Percentiles rank a stretch among this genome's conserved stretches.
Evolutionary conservation across 2,113 vertebrate genomes (phyloP).

Genomic region (Promerops cafer): DNA sequence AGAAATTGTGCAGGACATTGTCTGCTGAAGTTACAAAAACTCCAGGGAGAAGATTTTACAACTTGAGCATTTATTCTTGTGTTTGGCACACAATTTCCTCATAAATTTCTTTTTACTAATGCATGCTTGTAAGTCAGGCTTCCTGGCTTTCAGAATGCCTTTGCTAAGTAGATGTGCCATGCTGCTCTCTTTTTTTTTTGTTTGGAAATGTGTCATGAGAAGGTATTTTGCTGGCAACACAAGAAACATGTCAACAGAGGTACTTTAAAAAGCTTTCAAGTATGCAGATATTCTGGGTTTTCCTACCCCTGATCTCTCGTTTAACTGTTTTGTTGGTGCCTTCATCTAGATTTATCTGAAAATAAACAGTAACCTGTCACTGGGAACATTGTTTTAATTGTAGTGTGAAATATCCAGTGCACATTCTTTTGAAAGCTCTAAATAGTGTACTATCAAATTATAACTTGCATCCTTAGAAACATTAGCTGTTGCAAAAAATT

Average conservation of each 20-base stretch:
- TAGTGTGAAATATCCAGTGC: not conserved
- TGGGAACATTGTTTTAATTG: not conserved
- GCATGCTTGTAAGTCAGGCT: not conserved
- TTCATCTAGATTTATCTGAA: not conserved
- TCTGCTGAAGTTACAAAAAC: not conserved
- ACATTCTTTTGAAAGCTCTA: not conserved
- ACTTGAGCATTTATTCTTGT: not conserved
- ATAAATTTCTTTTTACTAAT: not conserved
- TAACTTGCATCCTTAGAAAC: not conserved
- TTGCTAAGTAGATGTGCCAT: not conserved
- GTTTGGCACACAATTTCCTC: not conserved
- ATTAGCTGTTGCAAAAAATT: not conserved
- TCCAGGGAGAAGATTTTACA: not conserved
- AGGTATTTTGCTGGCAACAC: not conserved
- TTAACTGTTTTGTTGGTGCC: not conserved
- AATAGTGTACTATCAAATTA: not conserved
- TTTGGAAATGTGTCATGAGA: not conserved
- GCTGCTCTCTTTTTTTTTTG: not conserved
- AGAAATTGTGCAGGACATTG: not conserved
- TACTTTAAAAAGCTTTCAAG: conserved; percentile 1
- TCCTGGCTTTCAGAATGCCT: not conserved
- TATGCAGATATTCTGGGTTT: not conserved
- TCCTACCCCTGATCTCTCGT: not conserved
- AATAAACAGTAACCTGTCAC: not conserved
- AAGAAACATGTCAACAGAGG: not conserved